These are phyloP conservation scores for Crenuchus spilurus DNA, from an alignment of 2,797 vertebrate genomes.

Conservation along the genomic window DNA sequence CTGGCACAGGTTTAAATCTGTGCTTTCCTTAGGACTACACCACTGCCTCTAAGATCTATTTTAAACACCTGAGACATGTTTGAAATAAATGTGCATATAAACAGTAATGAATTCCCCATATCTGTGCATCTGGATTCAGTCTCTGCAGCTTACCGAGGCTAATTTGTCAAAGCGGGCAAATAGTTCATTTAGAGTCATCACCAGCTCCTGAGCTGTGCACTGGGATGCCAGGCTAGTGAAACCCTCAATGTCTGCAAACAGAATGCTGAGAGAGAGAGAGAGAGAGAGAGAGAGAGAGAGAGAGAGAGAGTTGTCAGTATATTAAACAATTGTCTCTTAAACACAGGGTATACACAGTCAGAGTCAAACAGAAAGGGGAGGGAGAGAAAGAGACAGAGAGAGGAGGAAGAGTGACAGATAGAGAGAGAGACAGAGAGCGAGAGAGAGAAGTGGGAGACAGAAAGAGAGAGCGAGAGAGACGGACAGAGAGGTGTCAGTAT, in stretches of 20 bases:
- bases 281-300: background rate
- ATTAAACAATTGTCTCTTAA: too few relatives aligned
- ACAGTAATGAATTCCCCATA: background rate
- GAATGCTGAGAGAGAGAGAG: conserved; percentile 76
- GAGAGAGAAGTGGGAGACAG: too few relatives aligned
- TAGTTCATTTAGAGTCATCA: conserved; percentile 97
- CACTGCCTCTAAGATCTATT: background rate
- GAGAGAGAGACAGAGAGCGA: too few relatives aligned
- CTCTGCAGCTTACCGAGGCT: conserved; percentile 83
- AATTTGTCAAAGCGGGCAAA: conserved; percentile 97
- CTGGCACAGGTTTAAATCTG: too few relatives aligned
- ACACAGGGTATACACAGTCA: too few relatives aligned
- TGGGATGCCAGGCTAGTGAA: conserved; percentile 96
- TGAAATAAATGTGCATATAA: background rate
- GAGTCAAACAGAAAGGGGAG: too few relatives aligned
- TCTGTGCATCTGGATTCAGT: background rate
- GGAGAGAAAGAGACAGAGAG: too few relatives aligned
- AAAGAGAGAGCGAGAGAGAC: too few relatives aligned
- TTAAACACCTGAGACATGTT: background rate
- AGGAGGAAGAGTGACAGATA: too few relatives aligned
- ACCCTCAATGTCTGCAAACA: conserved; percentile 96
- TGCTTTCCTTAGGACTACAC: too few relatives aligned
- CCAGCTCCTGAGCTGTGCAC: conserved; percentile 95
- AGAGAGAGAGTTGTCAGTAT: too few relatives aligned
- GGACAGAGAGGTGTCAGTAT: too few relatives aligned